Percentiles rank a stretch among this genome's conserved stretches.
phyloP scores from a whole-genome alignment of 2,113 vertebrate species.

The Crotalus tigris region DNA sequence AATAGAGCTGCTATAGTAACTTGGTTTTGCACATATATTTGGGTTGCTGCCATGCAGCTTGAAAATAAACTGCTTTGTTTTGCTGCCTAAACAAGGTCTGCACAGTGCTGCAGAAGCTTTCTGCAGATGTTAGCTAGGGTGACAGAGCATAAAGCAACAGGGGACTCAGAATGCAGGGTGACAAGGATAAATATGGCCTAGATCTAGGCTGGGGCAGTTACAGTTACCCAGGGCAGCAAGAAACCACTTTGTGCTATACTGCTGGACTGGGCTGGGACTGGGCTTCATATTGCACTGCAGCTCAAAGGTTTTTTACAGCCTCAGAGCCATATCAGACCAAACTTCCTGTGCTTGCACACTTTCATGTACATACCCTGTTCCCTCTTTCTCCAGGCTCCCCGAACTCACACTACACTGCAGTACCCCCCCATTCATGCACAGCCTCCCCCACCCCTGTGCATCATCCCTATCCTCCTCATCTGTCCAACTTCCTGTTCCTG shows the following conservation, averaged over 20 bases:
- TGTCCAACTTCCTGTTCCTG: not conserved
- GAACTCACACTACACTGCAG: not conserved
- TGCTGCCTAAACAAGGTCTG: not conserved
- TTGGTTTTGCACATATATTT: not conserved
- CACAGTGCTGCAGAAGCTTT: not conserved
- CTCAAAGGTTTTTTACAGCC: not conserved
- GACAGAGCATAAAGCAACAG: not conserved
- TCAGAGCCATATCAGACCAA: not conserved
- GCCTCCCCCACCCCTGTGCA: not conserved
- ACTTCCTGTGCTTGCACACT: not conserved
- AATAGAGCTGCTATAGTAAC: constrained; percentile 1
- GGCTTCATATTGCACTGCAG: not conserved
- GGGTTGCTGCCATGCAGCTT: not conserved
- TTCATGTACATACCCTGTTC: not conserved
- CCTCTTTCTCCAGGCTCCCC: not conserved
- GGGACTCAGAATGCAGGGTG: not conserved
- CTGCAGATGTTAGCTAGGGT: not conserved
- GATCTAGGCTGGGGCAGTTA: not conserved
- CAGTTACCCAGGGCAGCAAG: not conserved
- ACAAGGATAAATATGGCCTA: not conserved
- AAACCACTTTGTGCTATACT: not conserved
- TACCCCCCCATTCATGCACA: not conserved
- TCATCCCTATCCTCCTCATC: not conserved
- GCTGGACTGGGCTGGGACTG: not conserved
- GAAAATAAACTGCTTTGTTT: not conserved